These are phyloP conservation scores for Polypedilum pembai DNA, from an alignment of 1,140 invertebrate genomes.

Conservation along the genomic window DNA sequence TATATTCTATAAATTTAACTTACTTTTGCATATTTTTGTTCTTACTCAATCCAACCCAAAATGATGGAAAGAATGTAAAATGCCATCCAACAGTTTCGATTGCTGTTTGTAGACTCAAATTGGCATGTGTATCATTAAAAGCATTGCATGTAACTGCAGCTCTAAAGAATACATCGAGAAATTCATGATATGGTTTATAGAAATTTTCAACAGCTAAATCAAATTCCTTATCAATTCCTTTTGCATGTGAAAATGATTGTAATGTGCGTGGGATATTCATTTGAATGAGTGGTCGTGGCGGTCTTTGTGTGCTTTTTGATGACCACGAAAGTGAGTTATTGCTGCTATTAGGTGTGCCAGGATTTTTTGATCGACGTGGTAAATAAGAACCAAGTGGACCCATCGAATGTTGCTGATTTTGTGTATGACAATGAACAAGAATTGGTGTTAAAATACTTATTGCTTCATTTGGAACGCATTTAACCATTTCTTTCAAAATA, in stretches of 20 bases:
- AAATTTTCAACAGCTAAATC: constrained; percentile 68
- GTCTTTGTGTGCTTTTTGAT: constrained; percentile 46
- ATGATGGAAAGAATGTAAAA: constrained; percentile 43
- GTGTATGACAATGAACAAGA: constrained; percentile 76
- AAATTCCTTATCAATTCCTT: constrained; percentile 69
- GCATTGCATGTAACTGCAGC: constrained; percentile 59
- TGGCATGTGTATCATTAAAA: constrained; percentile 41
- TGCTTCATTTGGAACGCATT: constrained; percentile 73
- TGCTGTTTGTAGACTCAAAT: constrained; percentile 40
- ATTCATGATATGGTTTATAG: constrained; percentile 73
- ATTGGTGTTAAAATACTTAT: constrained; percentile 75
- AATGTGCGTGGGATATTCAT: constrained; percentile 68
- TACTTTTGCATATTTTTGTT: constrained; percentile 42
- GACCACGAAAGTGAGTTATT: constrained; percentile 38
- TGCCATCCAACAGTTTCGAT: constrained; percentile 42
- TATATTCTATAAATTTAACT: constrained; percentile 31
- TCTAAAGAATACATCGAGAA: constrained; percentile 81
- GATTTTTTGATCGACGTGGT: constrained; percentile 38
- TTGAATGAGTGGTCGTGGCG: constrained; percentile 75
- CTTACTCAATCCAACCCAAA: constrained; percentile 44
- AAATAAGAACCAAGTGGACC: constrained; percentile 42
- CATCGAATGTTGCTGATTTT: constrained; percentile 65
- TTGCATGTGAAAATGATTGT: constrained; percentile 33
- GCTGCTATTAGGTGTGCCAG: constrained; percentile 39
- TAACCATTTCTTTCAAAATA: constrained; percentile 74